Percentiles rank a stretch among this genome's conserved stretches.
These are phyloP conservation scores for Athene noctua DNA, from an alignment of 2,113 vertebrate species.

Conservation along the genomic window DNA sequence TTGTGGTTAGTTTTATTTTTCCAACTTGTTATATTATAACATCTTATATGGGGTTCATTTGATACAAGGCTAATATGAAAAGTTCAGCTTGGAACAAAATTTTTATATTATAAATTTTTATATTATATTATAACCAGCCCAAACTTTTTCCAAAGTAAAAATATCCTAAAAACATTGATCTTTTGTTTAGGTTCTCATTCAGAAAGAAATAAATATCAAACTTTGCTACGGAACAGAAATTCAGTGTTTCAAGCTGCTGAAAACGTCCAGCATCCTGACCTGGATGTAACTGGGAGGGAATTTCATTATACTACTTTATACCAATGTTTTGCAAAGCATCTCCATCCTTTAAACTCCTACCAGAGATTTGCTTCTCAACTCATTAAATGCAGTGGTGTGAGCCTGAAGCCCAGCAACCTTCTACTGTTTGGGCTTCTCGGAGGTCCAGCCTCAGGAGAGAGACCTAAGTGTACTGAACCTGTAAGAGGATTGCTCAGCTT, in stretches of 20 bases:
- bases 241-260: neutral
- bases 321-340: neutral
- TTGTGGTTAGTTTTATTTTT: neutral
- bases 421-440: neutral
- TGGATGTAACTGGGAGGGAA: neutral
- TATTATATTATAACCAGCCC: neutral
- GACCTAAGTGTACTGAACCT: neutral
- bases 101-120: no score
- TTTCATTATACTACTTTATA: neutral
- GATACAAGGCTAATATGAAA: neutral
- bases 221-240: neutral
- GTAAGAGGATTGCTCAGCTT: neutral
- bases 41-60: neutral
- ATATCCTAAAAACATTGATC: neutral
- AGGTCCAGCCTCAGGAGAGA: neutral
- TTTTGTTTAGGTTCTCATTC: neutral
- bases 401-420: neutral
- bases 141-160: neutral
- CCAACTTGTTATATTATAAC: neutral
- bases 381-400: neutral
- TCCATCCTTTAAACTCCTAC: neutral
- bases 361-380: neutral
- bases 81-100: neutral
- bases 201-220: neutral
- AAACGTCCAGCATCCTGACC: neutral